A percentile compares a stretch with the other conserved stretches of the same genome.
Evolutionary conservation across 1,140 invertebrate genomes (phyloP).

Genomic region (Musca domestica): DNA sequence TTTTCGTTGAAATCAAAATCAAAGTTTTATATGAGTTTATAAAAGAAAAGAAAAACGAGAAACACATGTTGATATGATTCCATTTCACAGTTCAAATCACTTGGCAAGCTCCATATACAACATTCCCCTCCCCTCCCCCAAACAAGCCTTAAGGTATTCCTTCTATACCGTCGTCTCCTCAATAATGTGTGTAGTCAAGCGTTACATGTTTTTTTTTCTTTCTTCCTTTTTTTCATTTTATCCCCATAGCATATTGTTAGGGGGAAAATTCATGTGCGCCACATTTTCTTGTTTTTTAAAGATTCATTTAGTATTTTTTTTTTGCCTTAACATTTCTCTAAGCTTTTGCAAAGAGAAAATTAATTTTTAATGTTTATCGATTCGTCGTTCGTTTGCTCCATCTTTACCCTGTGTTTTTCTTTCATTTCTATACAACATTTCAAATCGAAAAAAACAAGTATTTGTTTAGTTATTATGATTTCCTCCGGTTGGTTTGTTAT

Average conservation of each 20-base stretch:
- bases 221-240: neutral
- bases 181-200: neutral
- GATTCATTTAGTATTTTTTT: neutral
- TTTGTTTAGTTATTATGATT: too few relatives aligned
- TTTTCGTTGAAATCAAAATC: slow-evolving; percentile 19
- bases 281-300: neutral
- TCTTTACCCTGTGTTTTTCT: too few relatives aligned
- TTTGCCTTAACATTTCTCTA: neutral
- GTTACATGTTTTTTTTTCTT: neutral
- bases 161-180: too few relatives aligned
- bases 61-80: slow-evolving; percentile 21
- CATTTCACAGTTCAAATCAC: slow-evolving; percentile 19
- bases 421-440: too few relatives aligned
- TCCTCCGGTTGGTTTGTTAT: neutral
- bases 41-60: neutral
- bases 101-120: neutral
- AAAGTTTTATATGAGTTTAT: slow-evolving; percentile 8
- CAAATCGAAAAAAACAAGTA: too few relatives aligned
- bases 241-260: slow-evolving; percentile 9
- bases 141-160: too few relatives aligned
- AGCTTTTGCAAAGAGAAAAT: neutral
- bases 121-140: neutral
- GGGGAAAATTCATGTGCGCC: neutral
- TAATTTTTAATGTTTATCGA: slow-evolving; percentile 22
- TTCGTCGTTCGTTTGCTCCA: neutral